Evolutionary conservation across 2,888 invertebrate species (phyloP).

Genomic region (Lumbricus terrestris): DNA sequence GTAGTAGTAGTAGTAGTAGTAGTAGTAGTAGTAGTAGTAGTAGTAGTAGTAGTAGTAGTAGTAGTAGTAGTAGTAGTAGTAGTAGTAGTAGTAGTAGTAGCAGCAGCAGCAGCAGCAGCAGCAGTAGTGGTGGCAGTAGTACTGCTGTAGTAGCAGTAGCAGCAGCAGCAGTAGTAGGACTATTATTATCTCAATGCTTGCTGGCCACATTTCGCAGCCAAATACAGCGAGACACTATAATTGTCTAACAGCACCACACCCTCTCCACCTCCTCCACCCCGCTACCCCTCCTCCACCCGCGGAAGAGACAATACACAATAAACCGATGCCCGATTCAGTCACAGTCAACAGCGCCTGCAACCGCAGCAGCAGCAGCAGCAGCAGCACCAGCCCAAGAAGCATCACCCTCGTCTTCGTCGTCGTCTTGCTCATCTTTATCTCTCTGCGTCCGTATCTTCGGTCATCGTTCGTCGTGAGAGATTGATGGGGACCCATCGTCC

Average conservation of each 20-base stretch:
- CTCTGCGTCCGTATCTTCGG: background rate
- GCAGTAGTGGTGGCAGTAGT: no score
- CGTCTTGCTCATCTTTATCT: constrained; percentile 10
- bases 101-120: background rate
- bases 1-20: constrained; percentile 16
- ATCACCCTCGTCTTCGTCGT: background rate
- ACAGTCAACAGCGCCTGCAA: background rate
- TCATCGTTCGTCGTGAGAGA: constrained; percentile 4
- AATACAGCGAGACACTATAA: background rate
- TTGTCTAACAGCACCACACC: background rate
- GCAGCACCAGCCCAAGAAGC: background rate
- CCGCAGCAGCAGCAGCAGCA: background rate
- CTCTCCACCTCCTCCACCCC: no score
- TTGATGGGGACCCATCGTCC: background rate
- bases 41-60: constrained; percentile 21
- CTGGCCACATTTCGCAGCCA: background rate
- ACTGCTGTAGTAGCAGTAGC: background rate
- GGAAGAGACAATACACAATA: constrained; percentile 5
- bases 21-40: constrained; percentile 20
- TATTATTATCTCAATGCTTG: no score
- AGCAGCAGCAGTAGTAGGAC: background rate
- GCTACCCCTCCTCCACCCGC: background rate
- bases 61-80: constrained; percentile 15
- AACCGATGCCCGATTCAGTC: background rate
- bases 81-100: constrained; percentile 8